These are phyloP conservation scores for Desmophyllum pertusum DNA, from an alignment of 92 coral and sea anemone species.

Conservation along the genomic window DNA sequence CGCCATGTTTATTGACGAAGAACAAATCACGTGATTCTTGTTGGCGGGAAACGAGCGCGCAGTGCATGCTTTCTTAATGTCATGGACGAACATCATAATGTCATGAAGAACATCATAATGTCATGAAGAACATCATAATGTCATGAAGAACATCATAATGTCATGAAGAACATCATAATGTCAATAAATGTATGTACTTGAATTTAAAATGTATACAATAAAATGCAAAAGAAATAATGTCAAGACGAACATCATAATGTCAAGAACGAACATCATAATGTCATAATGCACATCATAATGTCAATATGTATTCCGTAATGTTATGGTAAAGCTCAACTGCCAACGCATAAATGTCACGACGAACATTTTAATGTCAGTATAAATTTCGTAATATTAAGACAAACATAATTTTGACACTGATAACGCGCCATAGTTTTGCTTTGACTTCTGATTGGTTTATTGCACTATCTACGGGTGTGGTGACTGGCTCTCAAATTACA, in stretches of 20 bases:
- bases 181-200: too few species aligned
- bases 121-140: background rate
- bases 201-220: too few species aligned
- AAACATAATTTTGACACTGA: slow-evolving; percentile 19
- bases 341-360: slow-evolving; percentile 14
- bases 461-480: too few species aligned
- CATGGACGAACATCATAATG: slow-evolving; percentile 14
- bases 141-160: background rate
- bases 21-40: background rate
- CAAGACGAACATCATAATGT: slow-evolving; percentile 6
- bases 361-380: slow-evolving; percentile 12
- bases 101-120: slow-evolving; percentile 3
- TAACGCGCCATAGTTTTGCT: slow-evolving; percentile 18
- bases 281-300: slow-evolving; percentile 1
- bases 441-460: too few species aligned
- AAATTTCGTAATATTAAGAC: slow-evolving; percentile 12
- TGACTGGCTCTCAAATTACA: too few species aligned
- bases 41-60: slow-evolving; percentile 27
- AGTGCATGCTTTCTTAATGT: slow-evolving; percentile 22
- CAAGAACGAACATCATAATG: slow-evolving; percentile 2
- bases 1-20: background rate
- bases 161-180: slow-evolving; percentile 7
- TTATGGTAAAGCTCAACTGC: slow-evolving; percentile 2
- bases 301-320: slow-evolving; percentile 12
- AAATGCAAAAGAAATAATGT: too few species aligned